A percentile compares a stretch with the other conserved stretches of the same genome.
phyloP scores from a whole-genome alignment of 1,140 invertebrate species.

The Neelides sp. region DNA sequence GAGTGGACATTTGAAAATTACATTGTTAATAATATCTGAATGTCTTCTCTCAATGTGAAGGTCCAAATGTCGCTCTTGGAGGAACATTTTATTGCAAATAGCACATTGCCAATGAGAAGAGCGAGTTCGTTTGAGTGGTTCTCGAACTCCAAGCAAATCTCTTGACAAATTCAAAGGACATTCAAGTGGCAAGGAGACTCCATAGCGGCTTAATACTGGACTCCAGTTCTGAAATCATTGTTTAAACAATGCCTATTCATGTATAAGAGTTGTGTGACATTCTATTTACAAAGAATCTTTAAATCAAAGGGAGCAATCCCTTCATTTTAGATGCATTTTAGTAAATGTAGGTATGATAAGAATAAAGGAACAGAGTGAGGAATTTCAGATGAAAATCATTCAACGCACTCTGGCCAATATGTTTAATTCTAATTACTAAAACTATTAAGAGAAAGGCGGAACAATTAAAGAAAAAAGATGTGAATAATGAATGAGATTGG shows the following conservation, averaged over 20 bases:
- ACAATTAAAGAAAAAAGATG: constrained; percentile 1
- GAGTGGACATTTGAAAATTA: constrained; percentile 37
- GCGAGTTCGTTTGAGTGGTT: constrained; percentile 65
- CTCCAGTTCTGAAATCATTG: constrained; percentile 58
- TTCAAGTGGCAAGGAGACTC: constrained; percentile 66
- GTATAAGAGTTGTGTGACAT: too few species aligned
- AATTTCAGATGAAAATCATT: background rate
- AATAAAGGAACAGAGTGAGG: too few species aligned
- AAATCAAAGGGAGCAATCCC: too few species aligned
- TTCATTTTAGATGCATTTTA: too few species aligned
- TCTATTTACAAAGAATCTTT: too few species aligned
- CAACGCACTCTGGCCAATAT: background rate
- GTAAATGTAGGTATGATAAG: too few species aligned
- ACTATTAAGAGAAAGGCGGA: background rate
- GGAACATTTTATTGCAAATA: constrained; percentile 82
- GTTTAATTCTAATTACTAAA: background rate
- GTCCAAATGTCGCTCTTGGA: constrained; percentile 74
- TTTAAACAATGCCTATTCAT: too few species aligned
- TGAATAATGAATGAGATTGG: background rate
- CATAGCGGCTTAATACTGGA: constrained; percentile 70
- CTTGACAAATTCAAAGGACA: constrained; percentile 77
- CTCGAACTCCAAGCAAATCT: constrained; percentile 73
- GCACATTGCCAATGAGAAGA: constrained; percentile 80
- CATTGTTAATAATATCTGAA: constrained; percentile 68
- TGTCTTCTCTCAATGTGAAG: constrained; percentile 82